Percentiles rank a stretch among this genome's conserved stretches.
phyloP scores from a whole-genome alignment of 2,888 invertebrate genomes.

The Callinectes sapidus region DNA sequence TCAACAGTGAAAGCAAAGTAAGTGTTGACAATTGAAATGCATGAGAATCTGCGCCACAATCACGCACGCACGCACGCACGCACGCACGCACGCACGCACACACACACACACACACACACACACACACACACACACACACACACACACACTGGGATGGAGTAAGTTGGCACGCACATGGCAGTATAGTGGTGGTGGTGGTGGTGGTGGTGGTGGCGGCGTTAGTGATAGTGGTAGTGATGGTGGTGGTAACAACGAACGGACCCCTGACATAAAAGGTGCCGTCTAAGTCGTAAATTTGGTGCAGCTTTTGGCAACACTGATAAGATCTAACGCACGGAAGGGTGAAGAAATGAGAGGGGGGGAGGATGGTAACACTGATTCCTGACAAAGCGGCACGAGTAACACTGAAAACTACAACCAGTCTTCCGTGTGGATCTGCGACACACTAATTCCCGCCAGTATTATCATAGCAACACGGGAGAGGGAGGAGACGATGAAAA shows the following conservation, averaged over 20 bases:
- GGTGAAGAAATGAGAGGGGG: neutral
- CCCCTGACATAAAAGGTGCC: constrained; percentile 4
- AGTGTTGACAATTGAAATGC: too few relatives aligned
- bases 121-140: too few relatives aligned
- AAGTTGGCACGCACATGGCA: neutral
- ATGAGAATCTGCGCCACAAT: neutral
- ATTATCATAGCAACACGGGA: neutral
- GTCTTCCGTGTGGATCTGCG: neutral
- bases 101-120: too few relatives aligned
- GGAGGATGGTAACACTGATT: neutral
- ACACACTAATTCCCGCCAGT: neutral
- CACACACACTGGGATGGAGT: neutral
- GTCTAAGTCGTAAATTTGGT: neutral
- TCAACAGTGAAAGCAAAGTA: too few relatives aligned
- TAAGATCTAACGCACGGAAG: constrained; percentile 16
- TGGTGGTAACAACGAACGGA: neutral
- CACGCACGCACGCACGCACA: too few relatives aligned
- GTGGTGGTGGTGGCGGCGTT: neutral
- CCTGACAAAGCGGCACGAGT: neutral
- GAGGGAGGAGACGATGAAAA: neutral
- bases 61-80: neutral
- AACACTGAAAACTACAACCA: neutral
- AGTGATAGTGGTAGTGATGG: neutral
- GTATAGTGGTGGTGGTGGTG: neutral
- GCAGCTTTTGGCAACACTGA: constrained; percentile 5